Evolutionary conservation across 1,140 invertebrate species (phyloP).

Genomic region (Aradophagus sp.): DNA sequence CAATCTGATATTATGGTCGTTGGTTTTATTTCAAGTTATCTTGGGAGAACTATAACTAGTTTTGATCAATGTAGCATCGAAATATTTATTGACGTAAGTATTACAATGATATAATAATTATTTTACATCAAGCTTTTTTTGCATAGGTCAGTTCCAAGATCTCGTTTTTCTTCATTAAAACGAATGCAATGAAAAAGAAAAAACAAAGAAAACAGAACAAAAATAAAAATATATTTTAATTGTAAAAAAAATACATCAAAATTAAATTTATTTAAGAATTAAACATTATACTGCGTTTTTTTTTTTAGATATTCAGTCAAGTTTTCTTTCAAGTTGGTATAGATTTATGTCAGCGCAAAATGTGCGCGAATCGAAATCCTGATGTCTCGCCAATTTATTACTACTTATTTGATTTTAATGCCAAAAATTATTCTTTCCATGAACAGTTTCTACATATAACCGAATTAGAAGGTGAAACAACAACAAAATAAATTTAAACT

Average conservation of each 20-base stretch:
- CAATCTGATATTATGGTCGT: background rate
- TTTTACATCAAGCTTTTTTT: too few relatives aligned
- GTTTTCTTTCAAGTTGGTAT: constrained; percentile 24
- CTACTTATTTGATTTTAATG: constrained; percentile 34
- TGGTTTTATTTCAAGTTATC: constrained; percentile 1
- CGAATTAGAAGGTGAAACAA: constrained; percentile 11
- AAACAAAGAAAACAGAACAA: too few relatives aligned
- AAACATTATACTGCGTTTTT: background rate
- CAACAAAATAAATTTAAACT: too few relatives aligned
- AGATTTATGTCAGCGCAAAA: constrained; percentile 24
- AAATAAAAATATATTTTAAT: too few relatives aligned
- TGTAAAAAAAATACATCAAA: background rate
- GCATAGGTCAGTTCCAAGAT: too few relatives aligned
- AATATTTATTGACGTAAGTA: constrained; percentile 15
- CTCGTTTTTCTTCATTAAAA: too few relatives aligned
- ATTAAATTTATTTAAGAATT: background rate
- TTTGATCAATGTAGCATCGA: constrained; percentile 1
- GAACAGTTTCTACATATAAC: constrained; percentile 5
- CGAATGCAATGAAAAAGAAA: too few relatives aligned
- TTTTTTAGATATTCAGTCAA: constrained; percentile 4
- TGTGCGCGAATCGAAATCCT: constrained; percentile 5
- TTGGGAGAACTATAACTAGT: background rate
- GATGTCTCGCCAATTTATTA: constrained; percentile 21
- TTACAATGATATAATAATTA: background rate
- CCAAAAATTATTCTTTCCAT: constrained; percentile 30